Percentiles rank a stretch among this genome's conserved stretches.
Conservation (phyloP, 2,888 invertebrate genomes). For the Rhingia rostrata region DNA sequence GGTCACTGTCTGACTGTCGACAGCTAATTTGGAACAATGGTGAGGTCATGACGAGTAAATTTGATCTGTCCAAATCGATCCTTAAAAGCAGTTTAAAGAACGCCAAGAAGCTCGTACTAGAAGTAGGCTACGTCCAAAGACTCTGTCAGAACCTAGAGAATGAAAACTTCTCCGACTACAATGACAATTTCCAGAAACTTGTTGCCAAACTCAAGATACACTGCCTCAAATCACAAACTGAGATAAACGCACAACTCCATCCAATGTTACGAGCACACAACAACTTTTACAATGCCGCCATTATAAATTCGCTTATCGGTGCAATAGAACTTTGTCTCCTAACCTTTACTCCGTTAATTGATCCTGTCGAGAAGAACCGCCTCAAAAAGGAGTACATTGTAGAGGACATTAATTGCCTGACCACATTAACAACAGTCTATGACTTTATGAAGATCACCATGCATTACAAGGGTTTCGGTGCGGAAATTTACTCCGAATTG, state of each 20-base stretch:
- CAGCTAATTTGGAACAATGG: slow-evolving; percentile 85
- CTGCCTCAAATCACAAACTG: slow-evolving; percentile 58
- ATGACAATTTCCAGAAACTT: slow-evolving; percentile 76
- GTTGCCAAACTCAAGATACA: slow-evolving; percentile 60
- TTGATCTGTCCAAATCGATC: slow-evolving; percentile 70
- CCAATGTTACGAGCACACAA: slow-evolving; percentile 63
- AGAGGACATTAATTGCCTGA: slow-evolving; percentile 87
- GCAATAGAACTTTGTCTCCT: slow-evolving; percentile 85
- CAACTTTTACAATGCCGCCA: slow-evolving; percentile 74
- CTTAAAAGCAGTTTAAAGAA: slow-evolving; percentile 66
- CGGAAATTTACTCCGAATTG: slow-evolving; percentile 77
- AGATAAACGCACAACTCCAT: slow-evolving; percentile 43
- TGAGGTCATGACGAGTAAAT: slow-evolving; percentile 73
- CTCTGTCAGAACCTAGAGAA: slow-evolving; percentile 74
- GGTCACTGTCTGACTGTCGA: slow-evolving; percentile 79
- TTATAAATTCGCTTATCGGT: slow-evolving; percentile 82
- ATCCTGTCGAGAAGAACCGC: slow-evolving; percentile 91
- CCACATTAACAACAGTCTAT: slow-evolving; percentile 85
- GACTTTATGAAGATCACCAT: slow-evolving; percentile 82
- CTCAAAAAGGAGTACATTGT: slow-evolving; percentile 88
- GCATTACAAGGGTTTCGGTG: slow-evolving; percentile 81
- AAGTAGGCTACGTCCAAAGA: slow-evolving; percentile 78
- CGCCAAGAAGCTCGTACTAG: slow-evolving; percentile 77
- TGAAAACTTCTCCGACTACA: slow-evolving; percentile 76
- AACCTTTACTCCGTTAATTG: slow-evolving; percentile 88